Base-by-base conservation (phyloP, 2,888 invertebrate genomes). In the Uloborus plumipes region DNA sequence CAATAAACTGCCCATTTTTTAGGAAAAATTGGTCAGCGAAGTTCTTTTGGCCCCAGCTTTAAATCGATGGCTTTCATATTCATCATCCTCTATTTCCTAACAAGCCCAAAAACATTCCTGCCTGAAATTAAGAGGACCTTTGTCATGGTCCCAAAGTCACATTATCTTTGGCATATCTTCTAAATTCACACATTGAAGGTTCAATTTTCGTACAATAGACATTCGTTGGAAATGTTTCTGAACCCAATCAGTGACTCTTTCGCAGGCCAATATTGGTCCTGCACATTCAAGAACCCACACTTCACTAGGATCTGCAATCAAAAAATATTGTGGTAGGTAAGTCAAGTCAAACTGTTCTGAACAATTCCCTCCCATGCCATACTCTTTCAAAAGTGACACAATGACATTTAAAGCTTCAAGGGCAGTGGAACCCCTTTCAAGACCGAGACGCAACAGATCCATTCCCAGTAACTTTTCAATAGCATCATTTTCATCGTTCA, bases 211-310 rank as follows among this genome's bases (percentile, higher is more conserved):
- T 22, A 91, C 92, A 85, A 95, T 94, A 4, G 93, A 92, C 70
- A 94, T 6, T 92, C 91, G 87, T 93, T 93, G 9, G 94, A 93
- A 86, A 94, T 92, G 88, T 94, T 93, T 85, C 92, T 90, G n/a
- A 87, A 90, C 92, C 13, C 93, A 93, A 66, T 89, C 90, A 88
- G 88, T 73, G 62, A 94, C 88, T 88, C 91, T 91, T 88, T 94
- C 92, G 15, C 94, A 94, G 0, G 92, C 94, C 95, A 94, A 95
- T 80, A 93, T 90, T 86, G 92, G 92, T 1, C 94, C 94, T 77
- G 93, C 93, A 49, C 94, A 94, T 88, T 95, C 95, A 51, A 95
- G 88, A 0, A 93, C 90, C 94, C 94, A 94, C 31, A 92, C 94
- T 86, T 92, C 92, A 11, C 89, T 90, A 3, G 91, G 88, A 89